Conservation (phyloP, 2,888 invertebrate genomes). For the Pseudococcus jackbeardsleyi region DNA sequence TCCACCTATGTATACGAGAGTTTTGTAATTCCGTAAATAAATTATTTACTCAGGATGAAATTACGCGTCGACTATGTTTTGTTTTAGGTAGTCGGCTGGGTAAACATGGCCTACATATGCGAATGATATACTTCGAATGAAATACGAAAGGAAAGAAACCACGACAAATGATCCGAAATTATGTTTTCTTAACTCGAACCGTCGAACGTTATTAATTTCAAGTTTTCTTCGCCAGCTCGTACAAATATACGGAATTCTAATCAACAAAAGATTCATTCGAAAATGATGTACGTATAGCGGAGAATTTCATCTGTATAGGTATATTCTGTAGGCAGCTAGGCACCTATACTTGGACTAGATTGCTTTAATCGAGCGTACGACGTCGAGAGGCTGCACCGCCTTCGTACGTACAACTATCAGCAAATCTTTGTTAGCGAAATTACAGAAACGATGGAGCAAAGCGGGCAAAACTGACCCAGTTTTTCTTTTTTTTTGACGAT, state of each 20-base stretch:
- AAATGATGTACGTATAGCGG: background rate
- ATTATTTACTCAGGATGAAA: constrained; percentile 2
- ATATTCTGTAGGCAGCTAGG: background rate
- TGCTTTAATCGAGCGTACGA: constrained; percentile 22
- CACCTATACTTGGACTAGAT: background rate
- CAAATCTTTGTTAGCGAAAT: constrained; percentile 28
- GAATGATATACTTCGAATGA: background rate
- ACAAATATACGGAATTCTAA: background rate
- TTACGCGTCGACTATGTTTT: background rate
- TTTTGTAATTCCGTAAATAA: background rate
- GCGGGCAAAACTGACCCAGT: background rate
- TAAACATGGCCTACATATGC: background rate
- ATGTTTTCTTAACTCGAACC: background rate
- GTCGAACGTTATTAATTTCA: background rate
- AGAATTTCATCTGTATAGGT: background rate
- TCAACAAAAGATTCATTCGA: constrained; percentile 19
- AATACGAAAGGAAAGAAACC: background rate
- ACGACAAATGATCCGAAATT: background rate
- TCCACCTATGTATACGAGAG: background rate
- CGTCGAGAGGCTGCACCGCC: background rate
- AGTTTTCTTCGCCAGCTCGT: background rate
- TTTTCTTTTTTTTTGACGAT: constrained; percentile 23
- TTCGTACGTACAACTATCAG: background rate
- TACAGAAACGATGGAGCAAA: background rate
- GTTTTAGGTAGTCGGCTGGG: background rate